Evolutionary conservation across 1,140 invertebrate genomes (phyloP).

Genomic region (Brachionus angularis): DNA sequence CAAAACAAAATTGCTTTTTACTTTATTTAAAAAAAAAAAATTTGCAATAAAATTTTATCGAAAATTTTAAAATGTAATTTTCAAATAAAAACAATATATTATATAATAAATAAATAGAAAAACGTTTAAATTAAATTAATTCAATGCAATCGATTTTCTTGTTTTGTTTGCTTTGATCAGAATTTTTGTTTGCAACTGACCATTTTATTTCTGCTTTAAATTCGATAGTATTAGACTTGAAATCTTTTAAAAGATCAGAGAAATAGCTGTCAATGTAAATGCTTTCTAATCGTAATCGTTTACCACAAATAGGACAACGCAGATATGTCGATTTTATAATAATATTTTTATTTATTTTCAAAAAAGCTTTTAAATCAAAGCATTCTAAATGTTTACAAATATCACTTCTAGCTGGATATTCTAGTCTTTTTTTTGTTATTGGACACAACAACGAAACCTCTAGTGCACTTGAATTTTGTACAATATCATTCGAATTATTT

Average conservation of each 20-base stretch:
- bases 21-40: no score
- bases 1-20: no score
- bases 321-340: conserved; percentile 68
- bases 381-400: conserved; percentile 92
- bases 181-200: no score
- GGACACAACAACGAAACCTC: background rate
- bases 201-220: no score
- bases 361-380: conserved; percentile 87
- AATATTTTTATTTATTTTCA: conserved; percentile 97
- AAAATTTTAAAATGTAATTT: no score
- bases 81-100: no score
- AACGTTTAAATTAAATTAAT: no score
- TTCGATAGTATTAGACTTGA: background rate
- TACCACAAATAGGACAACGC: conserved; percentile 95
- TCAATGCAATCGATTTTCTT: no score
- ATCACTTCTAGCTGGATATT: conserved; percentile 72
- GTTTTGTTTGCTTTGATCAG: no score
- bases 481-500: background rate
- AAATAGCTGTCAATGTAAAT: conserved; percentile 68
- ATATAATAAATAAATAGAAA: no score
- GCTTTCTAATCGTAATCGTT: conserved; percentile 77
- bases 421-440: background rate
- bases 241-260: background rate
- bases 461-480: background rate
- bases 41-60: no score